Percentiles rank a stretch among this genome's conserved stretches.
These are phyloP conservation scores for Ataeniobius toweri DNA, from an alignment of 2,797 vertebrate species.

Conservation along the genomic window DNA sequence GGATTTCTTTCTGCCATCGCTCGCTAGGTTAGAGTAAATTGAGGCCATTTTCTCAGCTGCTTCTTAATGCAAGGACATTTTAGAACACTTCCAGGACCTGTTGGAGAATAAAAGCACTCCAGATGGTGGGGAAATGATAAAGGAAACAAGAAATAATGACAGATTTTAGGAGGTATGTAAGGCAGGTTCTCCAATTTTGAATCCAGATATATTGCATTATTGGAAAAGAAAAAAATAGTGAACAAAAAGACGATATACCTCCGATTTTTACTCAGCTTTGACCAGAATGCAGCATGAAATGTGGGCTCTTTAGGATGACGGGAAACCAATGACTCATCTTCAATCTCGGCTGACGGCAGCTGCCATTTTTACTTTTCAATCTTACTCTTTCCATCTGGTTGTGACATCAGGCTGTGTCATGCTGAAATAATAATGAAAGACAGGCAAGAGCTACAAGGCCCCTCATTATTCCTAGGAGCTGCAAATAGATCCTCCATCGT, in stretches of 20 bases:
- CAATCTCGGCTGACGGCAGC: slow-evolving; percentile 40
- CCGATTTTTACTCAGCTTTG: neutral
- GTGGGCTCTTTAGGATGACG: neutral
- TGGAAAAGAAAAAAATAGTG: neutral
- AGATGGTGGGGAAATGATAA: neutral
- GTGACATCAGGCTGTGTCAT: slow-evolving; percentile 52
- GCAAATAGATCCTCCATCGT: slow-evolving; percentile 41
- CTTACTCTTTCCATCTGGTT: slow-evolving; percentile 27
- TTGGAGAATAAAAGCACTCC: neutral
- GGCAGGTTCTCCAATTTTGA: neutral
- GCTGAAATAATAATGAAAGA: slow-evolving; percentile 68
- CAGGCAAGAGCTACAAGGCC: slow-evolving; percentile 37
- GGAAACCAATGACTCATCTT: slow-evolving; percentile 50
- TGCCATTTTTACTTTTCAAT: slow-evolving; percentile 43
- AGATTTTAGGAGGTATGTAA: neutral
- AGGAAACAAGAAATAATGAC: neutral
- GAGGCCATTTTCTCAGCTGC: neutral
- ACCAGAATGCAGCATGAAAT: neutral
- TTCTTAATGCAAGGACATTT: neutral
- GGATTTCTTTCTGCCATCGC: neutral
- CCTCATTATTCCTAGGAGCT: slow-evolving; percentile 48
- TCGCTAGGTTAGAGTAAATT: neutral
- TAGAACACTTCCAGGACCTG: neutral
- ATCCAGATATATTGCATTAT: neutral
- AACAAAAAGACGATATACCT: neutral